A percentile compares a stretch with the other conserved stretches of the same genome.
Evolutionary conservation across 2,888 invertebrate genomes (phyloP).

Genomic region (Euclidia mi): DNA sequence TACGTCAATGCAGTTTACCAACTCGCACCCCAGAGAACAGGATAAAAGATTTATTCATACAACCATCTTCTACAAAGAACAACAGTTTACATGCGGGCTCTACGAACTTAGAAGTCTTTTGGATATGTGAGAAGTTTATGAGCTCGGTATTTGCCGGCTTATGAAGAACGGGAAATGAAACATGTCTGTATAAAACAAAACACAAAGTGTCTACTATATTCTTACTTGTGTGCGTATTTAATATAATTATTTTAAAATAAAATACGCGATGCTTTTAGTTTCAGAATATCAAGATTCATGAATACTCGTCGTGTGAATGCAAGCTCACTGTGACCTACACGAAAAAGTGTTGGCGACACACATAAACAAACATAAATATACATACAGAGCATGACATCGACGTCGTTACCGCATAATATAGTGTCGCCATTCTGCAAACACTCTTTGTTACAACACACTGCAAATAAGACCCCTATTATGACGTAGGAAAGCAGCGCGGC

Average conservation of each 20-base stretch:
- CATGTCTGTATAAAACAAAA: conserved; percentile 6
- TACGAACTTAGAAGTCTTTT: conserved; percentile 28
- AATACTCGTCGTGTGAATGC: neutral
- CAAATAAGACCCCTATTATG: conserved; percentile 68
- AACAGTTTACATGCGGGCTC: conserved; percentile 31
- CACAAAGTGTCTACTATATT: neutral
- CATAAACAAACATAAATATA: conserved; percentile 7
- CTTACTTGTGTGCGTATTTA: too few species aligned
- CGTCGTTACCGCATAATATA: conserved; percentile 46
- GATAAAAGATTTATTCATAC: conserved; percentile 29
- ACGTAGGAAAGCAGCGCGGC: conserved; percentile 64
- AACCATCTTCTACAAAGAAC: conserved; percentile 44
- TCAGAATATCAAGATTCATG: neutral
- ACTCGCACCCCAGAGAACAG: conserved; percentile 16
- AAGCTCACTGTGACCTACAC: conserved; percentile 17
- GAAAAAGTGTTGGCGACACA: conserved; percentile 22
- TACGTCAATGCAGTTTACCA: conserved; percentile 25
- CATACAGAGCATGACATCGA: conserved; percentile 20
- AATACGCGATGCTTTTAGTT: neutral
- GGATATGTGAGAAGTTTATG: conserved; percentile 26
- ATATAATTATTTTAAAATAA: too few species aligned
- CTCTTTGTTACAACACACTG: conserved; percentile 49
- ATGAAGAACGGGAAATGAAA: conserved; percentile 8
- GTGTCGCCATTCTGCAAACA: conserved; percentile 47
- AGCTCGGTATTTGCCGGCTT: conserved; percentile 6